Conservation (phyloP, 2,888 invertebrate genomes). For the Trilocha varians region DNA sequence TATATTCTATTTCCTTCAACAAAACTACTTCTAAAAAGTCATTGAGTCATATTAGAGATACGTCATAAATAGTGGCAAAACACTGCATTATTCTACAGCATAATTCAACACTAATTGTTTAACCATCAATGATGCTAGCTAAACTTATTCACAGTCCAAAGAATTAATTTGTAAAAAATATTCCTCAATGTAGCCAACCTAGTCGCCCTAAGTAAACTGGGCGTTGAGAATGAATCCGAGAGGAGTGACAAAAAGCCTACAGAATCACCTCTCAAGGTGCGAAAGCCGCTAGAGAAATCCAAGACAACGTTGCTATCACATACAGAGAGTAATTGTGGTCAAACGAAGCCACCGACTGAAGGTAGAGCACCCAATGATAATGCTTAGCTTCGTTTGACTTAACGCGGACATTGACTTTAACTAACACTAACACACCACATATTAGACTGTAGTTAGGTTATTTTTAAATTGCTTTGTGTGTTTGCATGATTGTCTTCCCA, state of each 20-base stretch:
- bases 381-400: slow-evolving; percentile 68
- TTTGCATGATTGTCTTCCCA: slow-evolving; percentile 47
- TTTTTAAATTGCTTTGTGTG: slow-evolving; percentile 10
- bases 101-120: background rate
- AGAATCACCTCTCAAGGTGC: slow-evolving; percentile 59
- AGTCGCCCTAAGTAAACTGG: slow-evolving; percentile 71
- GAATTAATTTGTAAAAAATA: slow-evolving; percentile 9
- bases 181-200: slow-evolving; percentile 61
- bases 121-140: background rate
- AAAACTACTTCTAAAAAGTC: too few relatives aligned
- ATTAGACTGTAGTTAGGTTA: background rate
- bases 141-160: slow-evolving; percentile 4
- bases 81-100: background rate
- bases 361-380: slow-evolving; percentile 51
- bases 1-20: too few relatives aligned
- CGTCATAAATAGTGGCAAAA: too few relatives aligned
- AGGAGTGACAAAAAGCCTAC: slow-evolving; percentile 56
- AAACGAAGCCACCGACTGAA: slow-evolving; percentile 60
- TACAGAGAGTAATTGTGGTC: slow-evolving; percentile 65
- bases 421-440: background rate
- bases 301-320: slow-evolving; percentile 67
- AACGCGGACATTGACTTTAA: slow-evolving; percentile 42
- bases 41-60: too few relatives aligned
- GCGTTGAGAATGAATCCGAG: slow-evolving; percentile 60
- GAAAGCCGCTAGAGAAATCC: slow-evolving; percentile 64